Evolutionary conservation across 2,113 vertebrate species (phyloP), one percentile per base, ranked within the genome.

Genomic region (Ursus arctos): DNA sequence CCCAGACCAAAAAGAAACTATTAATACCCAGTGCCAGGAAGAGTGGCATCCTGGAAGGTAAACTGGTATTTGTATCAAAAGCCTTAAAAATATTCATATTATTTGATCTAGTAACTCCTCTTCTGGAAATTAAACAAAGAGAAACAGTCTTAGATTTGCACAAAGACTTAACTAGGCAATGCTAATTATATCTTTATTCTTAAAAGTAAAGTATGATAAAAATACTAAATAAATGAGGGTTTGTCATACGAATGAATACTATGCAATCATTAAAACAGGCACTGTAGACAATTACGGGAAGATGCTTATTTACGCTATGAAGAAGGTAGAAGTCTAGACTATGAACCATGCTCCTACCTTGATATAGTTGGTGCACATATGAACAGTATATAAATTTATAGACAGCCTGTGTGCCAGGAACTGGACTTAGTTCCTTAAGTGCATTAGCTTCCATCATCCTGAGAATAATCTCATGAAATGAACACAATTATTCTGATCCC

Each of bases 81-180:
- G 11, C 55, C 14, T 81, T 14, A 36, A 76, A 95, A 88, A 88
- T 59, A 85, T 24, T 72, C 21, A n/a, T 43, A 33, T 2, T 81
- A n/a, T 53, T 79, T 80, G 40, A 88, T 18, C 16, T 19, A 51
- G 15, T 69, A 81, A 93, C 6, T 65, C 40, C 22, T 89, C 31
- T 86, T 71, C 26, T 79, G 31, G 53, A 95, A 92, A 91, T 88
- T 80, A 88, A 88, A 43, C 33, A 81, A 4, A 67, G n/a, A 83
- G 21, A 80, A 88, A 26, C 16, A 74, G 15, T 47, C 26, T 24
- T 71, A 61, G 4, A 84, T 43, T 91, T 65, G 11, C 19, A 65
- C 31, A 80, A 90, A 82, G 14, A 49, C 40, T 76, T 36, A 86
- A 85, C 16, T 82, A 55, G 31, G 15, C 33, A 69, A 49, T 88